Percentiles rank a stretch among this genome's conserved stretches.
Evolutionary conservation across 1,140 invertebrate genomes (phyloP).

Genomic region (Calliopsis andreniformis): DNA sequence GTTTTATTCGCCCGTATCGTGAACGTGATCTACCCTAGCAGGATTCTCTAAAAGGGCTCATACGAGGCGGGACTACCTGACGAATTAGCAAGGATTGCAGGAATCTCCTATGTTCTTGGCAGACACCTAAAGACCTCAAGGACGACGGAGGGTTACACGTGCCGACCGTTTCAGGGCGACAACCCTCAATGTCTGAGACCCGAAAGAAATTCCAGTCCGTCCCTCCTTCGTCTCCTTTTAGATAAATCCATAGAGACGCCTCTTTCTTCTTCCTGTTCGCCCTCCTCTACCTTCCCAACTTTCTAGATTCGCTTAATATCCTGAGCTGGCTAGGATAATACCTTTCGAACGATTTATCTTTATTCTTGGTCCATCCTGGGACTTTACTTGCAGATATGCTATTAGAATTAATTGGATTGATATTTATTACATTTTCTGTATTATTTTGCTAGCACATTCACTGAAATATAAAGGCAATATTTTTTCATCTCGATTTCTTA

Average conservation of each 20-base stretch:
- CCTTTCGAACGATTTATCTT: too few relatives aligned
- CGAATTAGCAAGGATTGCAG: conserved; percentile 14
- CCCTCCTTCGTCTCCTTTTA: background rate
- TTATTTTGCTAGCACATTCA: too few relatives aligned
- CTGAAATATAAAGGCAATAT: too few relatives aligned
- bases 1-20: background rate
- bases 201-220: conserved; percentile 30
- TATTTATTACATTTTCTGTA: too few relatives aligned
- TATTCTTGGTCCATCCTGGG: too few relatives aligned
- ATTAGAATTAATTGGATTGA: too few relatives aligned
- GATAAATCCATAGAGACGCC: background rate
- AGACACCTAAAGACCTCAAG: conserved; percentile 23
- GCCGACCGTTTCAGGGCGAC: conserved; percentile 41
- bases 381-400: too few relatives aligned
- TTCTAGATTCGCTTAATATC: background rate
- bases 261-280: background rate
- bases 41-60: background rate
- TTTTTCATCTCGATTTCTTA: too few relatives aligned
- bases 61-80: background rate
- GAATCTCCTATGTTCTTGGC: conserved; percentile 11
- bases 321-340: too few relatives aligned
- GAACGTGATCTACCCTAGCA: background rate
- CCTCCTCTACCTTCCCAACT: too few relatives aligned
- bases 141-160: conserved; percentile 41
- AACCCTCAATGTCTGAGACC: conserved; percentile 27